Evolutionary conservation across 2,888 invertebrate species (phyloP), one percentile per base, ranked within the genome.

Genomic region (Leucozona laternaria): DNA sequence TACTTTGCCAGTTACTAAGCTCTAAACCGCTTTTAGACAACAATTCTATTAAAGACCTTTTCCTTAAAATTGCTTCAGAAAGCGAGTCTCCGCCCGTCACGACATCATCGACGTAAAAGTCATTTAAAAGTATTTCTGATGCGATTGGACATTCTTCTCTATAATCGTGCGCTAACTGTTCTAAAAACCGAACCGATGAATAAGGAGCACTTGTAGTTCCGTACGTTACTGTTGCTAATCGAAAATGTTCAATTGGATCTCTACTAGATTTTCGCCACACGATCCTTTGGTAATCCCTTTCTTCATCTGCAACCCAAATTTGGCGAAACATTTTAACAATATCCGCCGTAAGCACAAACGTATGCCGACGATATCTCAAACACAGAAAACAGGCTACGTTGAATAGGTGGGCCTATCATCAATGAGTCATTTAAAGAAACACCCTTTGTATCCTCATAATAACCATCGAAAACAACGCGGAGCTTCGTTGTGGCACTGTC

Each of bases 281-380:
- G 0, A 77, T 77, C 13, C 50, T 37, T n/a, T 58, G 77, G n/a
- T n/a, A n/a, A n/a, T 58, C 68, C 7, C 7, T 2, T 7, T 77
- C 48, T 4, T 57, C 34, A 4, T 58, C 48, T 2, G 58, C 45
- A 5, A 77, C 60, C 68, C 68, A 77, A 13, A 77, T 77, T 60
- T 68, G 58, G 11, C 68, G 58, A 25, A 48, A 77, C 68, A 77
- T 68, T 40, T 77, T 58, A 0, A 66, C 34, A 5, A 73, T 62
- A 40, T 73, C 50, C 4, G 73, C 73, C 1, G 62, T 73, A 40
- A 50, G 64, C 8, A 50, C 37, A 6, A 53, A 62, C 28, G 25
- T 8, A 11, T 73, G 50, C 0, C 43, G 75, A 22, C 64, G 66
- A 66, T 66, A 70, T 20, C 70, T 15, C 1, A 50, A 31, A 34